These are phyloP conservation scores for Vesta saturnalis DNA, from an alignment of 2,888 invertebrate genomes.

Conservation along the genomic window DNA sequence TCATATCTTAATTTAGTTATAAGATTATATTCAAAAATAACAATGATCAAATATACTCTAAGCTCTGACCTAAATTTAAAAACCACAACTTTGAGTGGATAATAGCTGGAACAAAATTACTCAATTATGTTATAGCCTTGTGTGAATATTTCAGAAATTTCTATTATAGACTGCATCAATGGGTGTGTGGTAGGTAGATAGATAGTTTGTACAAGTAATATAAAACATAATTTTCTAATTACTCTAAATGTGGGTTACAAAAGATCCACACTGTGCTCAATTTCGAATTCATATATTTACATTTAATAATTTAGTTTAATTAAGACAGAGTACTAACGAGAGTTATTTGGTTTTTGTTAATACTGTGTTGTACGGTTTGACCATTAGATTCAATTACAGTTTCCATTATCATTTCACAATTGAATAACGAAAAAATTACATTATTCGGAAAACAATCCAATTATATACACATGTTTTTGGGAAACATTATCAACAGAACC, in stretches of 20 bases:
- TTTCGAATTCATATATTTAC: neutral
- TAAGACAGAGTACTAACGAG: neutral
- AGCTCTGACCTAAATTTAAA: neutral
- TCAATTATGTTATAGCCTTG: neutral
- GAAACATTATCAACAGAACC: too few species aligned
- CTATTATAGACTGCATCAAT: neutral
- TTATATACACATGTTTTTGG: too few species aligned
- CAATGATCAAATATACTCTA: neutral
- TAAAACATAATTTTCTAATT: neutral
- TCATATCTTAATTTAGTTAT: neutral
- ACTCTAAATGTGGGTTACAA: neutral
- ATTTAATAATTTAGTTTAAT: neutral
- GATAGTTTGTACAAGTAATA: neutral
- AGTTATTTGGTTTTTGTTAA: neutral
- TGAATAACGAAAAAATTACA: too few species aligned
- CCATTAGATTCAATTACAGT: too few species aligned
- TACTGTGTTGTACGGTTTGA: too few species aligned
- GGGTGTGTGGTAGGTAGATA: neutral
- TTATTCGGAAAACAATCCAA: too few species aligned
- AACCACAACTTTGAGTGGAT: neutral
- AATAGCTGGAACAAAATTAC: neutral
- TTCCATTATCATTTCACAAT: too few species aligned
- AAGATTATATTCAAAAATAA: neutral
- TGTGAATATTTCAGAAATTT: neutral
- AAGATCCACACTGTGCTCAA: neutral